Evolutionary conservation across 2,113 vertebrate species (phyloP), one percentile per base, ranked within the genome.

Genomic region (Genyomyrus donnyi): DNA sequence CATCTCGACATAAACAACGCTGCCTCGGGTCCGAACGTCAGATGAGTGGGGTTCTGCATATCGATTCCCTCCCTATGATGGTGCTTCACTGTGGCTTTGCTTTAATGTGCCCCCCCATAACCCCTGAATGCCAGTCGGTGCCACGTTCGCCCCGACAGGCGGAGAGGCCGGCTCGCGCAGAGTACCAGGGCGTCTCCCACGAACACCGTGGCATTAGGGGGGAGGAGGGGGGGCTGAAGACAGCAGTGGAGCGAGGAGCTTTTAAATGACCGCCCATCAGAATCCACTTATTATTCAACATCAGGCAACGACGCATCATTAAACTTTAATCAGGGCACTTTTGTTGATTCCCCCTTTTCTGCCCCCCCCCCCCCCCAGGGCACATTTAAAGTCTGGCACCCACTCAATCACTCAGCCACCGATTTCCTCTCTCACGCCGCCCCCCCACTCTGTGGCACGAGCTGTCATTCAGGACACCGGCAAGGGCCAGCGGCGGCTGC

Each of bases 261-360:
- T 89, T 83, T 52, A 89, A 50, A 80, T 50, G 31, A 70, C 88
- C 27, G 88, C 66, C 70, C 70, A 70, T 88, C 88, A 88, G 88
- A 62, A 48, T 70, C 62, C 58, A 39, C 88, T 88, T 48, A 88
- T 84, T 88, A 88, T 77, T 80, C 89, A 88, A 27, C 74, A 83
- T 83, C 58, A 80, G 90, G 86, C 50, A 53, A 88, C 52, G 49
- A 66, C 35, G 85, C 66, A 77, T 77, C 66, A 56, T 90, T 88
- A 90, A 88, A 88, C 70, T 90, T 90, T 90, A 88, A 84, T 62
- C 86, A 48, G 52, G 53, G 66, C 52, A 90, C 89, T 90, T 90
- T 85, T 90, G 89, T 90, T 90, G 52, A 90, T 90, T 87, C 56
- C 56, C 45, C 42, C 83, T 88, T 11, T 8, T 52, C 46, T 52